Evolutionary conservation across 2,113 vertebrate species (phyloP), one percentile per base, ranked within the genome.

Genomic region (Rostratula benghalensis): DNA sequence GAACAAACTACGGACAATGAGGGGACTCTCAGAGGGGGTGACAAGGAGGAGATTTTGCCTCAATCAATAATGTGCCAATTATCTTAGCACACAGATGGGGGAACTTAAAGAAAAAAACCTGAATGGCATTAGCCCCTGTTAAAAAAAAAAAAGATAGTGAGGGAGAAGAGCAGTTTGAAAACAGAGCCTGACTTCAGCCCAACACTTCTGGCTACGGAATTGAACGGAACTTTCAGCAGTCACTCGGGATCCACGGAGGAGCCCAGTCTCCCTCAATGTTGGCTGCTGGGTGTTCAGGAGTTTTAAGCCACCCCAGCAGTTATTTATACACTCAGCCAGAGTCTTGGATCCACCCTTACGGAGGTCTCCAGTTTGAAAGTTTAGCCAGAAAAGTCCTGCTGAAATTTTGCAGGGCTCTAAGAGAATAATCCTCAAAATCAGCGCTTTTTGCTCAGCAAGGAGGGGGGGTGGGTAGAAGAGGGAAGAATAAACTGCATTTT

Each of bases 351-450:
- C 54, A 43, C 80, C 83, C 51, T 64, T 54, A 53, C 0, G 0
- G 75, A 73, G 46, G 73, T 45, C 54, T 41, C 22, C 21, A 33
- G 41, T 0, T 76, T 54, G 68, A 75, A 89, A 77, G 46, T 68
- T 89, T 77, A 61, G 73, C 48, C 86, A 95, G 87, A 56, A 74
- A 92, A 95, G 90, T 33, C 83, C 48, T 65, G 75, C 50, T 46
- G 33, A 89, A 83, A 69, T 73, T 53, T 23, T 60, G 31, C 75
- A 63, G n/a, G 8, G 22, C 53, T 61, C 41, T 23, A 13, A 19
- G 41, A 48, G 33, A 57, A 37, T 23, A 21, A 17, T 82, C n/a
- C 68, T 86, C 67, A 25, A 76, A 91, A 73, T 53, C 2, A 0
- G 9, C 11, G 53, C 10, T 56, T 31, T 88, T 31, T 60, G 45